Evolutionary conservation across 2,797 vertebrate genomes (phyloP).

Genomic region (Anisognathus igniventris): DNA sequence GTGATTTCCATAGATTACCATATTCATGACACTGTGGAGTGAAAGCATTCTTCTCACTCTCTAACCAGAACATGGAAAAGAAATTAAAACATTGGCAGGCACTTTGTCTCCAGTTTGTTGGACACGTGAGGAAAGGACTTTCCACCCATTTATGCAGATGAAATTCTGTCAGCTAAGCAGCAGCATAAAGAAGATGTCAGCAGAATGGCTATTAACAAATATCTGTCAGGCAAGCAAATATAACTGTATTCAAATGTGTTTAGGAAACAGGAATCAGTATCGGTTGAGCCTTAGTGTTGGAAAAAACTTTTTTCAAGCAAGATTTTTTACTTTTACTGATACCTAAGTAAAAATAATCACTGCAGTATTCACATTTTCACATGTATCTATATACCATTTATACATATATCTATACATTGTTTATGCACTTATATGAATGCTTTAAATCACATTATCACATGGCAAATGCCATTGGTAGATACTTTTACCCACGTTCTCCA

Average conservation of each 20-base stretch:
- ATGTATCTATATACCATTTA: neutral
- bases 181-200: constrained; percentile 68
- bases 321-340: neutral
- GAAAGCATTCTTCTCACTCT: constrained; percentile 80
- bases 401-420: neutral
- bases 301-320: constrained; percentile 7
- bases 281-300: neutral
- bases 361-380: neutral
- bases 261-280: constrained; percentile 10
- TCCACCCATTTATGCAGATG: constrained; percentile 76
- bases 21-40: constrained; percentile 84
- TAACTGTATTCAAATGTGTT: constrained; percentile 11
- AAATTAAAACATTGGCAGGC: constrained; percentile 82
- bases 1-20: constrained; percentile 89
- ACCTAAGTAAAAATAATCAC: neutral
- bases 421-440: neutral
- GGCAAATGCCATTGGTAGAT: neutral
- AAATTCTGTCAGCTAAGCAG: constrained; percentile 74
- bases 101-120: constrained; percentile 83
- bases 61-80: constrained; percentile 78
- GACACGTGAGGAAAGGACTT: constrained; percentile 75
- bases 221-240: constrained; percentile 59
- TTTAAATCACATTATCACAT: neutral
- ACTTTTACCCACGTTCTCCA: neutral
- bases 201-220: constrained; percentile 66